Conservation (phyloP, 2,797 vertebrate genomes). For the Hippocampus kuda region DNA sequence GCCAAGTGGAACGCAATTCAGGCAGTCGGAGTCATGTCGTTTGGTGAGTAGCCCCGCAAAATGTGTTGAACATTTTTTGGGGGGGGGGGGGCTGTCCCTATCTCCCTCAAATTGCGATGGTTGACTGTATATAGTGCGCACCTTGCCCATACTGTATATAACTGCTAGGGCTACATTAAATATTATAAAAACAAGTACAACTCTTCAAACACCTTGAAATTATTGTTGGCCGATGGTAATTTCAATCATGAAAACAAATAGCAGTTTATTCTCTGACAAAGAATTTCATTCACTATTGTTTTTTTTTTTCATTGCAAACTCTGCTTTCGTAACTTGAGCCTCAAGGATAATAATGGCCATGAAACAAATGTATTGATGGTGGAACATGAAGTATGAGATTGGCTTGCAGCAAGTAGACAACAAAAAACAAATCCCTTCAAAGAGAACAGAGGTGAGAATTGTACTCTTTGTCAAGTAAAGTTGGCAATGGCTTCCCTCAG, state of each 20-base stretch:
- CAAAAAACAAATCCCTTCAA: neutral
- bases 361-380: slow-evolving; percentile 2
- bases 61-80: too few species aligned
- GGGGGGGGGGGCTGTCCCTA: too few species aligned
- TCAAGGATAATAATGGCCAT: neutral
- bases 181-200: neutral
- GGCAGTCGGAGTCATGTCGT: slow-evolving; percentile 90
- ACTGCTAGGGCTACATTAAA: neutral
- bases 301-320: neutral
- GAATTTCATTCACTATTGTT: neutral
- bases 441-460: neutral
- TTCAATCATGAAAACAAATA: neutral
- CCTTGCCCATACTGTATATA: neutral
- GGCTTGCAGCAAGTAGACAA: neutral
- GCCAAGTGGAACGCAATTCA: slow-evolving; percentile 82
- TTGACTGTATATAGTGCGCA: neutral
- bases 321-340: neutral
- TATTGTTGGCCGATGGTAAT: neutral
- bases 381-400: neutral
- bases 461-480: neutral
- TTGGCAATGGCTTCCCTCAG: neutral
- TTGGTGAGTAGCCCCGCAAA: slow-evolving; percentile 71
- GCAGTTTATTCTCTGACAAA: neutral
- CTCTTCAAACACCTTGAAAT: neutral
- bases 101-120: too few species aligned